Percentiles rank a stretch among this genome's conserved stretches.
Evolutionary conservation across 2,113 vertebrate genomes (phyloP).

Genomic region (Perca fluviatilis): DNA sequence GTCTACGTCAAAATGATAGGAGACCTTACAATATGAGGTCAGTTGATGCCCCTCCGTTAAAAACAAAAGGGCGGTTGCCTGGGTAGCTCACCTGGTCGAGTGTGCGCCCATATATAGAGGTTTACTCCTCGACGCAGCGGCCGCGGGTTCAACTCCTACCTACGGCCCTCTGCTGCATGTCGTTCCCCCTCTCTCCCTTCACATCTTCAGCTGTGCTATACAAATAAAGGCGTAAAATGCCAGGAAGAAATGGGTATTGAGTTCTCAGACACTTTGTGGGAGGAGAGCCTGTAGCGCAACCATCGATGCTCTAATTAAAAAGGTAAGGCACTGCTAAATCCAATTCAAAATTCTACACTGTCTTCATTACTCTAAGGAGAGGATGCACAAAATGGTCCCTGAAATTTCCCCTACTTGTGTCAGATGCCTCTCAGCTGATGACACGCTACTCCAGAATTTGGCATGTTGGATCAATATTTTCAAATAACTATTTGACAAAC

Average conservation of each 20-base stretch:
- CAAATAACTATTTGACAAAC: neutral
- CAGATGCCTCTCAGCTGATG: neutral
- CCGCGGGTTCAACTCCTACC: no score
- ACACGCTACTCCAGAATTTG: neutral
- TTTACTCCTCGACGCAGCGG: no score
- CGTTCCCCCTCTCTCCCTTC: no score
- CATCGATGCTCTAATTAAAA: neutral
- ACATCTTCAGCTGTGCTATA: no score
- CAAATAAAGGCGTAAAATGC: neutral
- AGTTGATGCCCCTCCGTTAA: no score
- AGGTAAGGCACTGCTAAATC: neutral
- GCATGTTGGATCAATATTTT: neutral
- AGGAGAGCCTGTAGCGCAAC: neutral
- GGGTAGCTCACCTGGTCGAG: no score
- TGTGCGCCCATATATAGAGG: no score
- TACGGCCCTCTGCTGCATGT: no score
- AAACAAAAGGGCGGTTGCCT: no score
- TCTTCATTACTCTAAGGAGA: neutral
- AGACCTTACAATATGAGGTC: no score
- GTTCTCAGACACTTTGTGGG: neutral
- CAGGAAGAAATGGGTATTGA: neutral
- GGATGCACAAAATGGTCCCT: neutral
- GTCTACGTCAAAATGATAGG: no score
- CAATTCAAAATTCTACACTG: neutral
- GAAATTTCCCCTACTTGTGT: neutral